These are phyloP conservation scores for Varecia variegata DNA, from an alignment of 2,797 vertebrate genomes.

Conservation along the genomic window DNA sequence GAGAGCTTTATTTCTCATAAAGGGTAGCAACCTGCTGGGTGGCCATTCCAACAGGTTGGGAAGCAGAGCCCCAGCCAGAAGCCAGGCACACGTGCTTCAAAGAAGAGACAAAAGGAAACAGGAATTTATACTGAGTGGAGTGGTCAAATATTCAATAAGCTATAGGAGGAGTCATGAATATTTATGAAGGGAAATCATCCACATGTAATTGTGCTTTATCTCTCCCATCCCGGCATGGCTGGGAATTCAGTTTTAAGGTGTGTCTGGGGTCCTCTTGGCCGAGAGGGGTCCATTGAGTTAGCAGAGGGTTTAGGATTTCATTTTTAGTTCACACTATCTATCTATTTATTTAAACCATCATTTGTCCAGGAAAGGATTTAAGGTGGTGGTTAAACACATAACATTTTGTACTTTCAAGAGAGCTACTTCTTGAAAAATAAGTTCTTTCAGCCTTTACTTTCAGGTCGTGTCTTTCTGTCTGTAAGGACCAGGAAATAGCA, in stretches of 20 bases:
- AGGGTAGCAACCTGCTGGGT: not conserved
- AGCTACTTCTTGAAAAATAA: conserved; percentile 50
- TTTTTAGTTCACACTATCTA: not conserved
- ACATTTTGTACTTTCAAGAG: conserved; percentile 29
- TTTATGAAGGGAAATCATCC: not conserved
- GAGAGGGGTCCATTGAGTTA: not conserved
- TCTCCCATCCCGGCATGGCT: not conserved
- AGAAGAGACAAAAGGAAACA: not conserved
- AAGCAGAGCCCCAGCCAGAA: not conserved
- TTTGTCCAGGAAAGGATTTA: conserved; percentile 23
- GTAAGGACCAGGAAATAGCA: conserved; percentile 39
- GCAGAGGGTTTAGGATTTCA: not conserved
- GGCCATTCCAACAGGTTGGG: not conserved
- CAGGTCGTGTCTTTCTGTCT: not conserved
- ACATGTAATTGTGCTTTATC: not conserved
- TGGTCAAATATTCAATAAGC: not conserved
- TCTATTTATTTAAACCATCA: conserved; percentile 6
- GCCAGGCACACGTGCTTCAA: not conserved
- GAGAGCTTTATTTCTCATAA: not conserved
- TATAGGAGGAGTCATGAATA: not conserved
- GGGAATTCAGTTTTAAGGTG: not conserved
- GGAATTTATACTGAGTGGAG: not conserved
- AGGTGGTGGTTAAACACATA: conserved; percentile 37
- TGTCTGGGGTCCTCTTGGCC: not conserved
- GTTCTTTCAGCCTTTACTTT: conserved; percentile 34